Evolutionary conservation across 2,797 vertebrate genomes (phyloP), one percentile per base, ranked within the genome.

Genomic region (Apogon hyalosoma): DNA sequence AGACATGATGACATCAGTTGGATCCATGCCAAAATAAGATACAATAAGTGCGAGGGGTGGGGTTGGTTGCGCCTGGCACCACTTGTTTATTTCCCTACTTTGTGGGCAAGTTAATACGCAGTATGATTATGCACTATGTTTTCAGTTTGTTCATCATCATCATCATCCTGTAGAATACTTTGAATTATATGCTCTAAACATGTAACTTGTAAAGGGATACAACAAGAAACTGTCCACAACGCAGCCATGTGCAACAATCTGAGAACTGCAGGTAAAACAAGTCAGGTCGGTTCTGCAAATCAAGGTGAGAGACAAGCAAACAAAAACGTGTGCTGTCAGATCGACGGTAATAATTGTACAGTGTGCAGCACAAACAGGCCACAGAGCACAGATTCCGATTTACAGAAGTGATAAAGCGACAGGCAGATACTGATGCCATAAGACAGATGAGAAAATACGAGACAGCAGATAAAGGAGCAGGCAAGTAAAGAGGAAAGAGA

Each of bases 371-470:
- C 40, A 50, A 49, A 61, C 48, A 53, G 11, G 43, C 24, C 49
- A 40, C 10, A 14, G 1, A 36, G 53, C 24, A 55, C 12, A 59
- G 11, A 49, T 9, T 16, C 11, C 56, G 21, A 54, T 59, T 10
- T 63, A 50, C 41, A 51, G 50, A 51, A 18, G 39, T 59, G 47
- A 74, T 48, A 18, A 21, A 72, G 59, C 48, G 53, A 43, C 19
- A 48, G 46, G 55, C 46, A 13, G 57, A 73, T 59, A 51, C 46
- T 71, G 57, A 78, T 73, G 52, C 54, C 24, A 7, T 18, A 13
- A 42, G 54, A 74, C 45, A 77, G 69, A 82, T 43, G 24, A 68
- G 38, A 24, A 75, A 45, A 74, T 16, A 63, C 3, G 40, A 58
- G 53, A 40, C 28, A 73, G 46, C 61, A 49, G 64, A 79, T 18